These are phyloP conservation scores for Euzetes globulus DNA, from an alignment of 2,888 invertebrate species.

Conservation along the genomic window DNA sequence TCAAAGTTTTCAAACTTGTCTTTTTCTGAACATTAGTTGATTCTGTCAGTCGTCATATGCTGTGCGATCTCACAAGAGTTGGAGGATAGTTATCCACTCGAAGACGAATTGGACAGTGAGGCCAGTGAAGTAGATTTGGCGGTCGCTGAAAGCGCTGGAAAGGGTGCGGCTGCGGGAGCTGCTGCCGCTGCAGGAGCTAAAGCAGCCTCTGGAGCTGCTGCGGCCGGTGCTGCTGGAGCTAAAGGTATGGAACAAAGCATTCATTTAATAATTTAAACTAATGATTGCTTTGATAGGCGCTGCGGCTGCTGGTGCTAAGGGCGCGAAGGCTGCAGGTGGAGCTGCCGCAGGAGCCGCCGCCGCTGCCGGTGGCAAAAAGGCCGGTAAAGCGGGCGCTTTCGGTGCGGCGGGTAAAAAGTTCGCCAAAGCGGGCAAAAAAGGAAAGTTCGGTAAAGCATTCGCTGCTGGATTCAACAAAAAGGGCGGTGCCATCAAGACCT, in stretches of 20 bases:
- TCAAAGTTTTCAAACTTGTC: background rate
- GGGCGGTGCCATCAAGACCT: constrained; percentile 19
- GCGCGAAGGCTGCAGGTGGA: background rate
- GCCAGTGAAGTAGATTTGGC: constrained; percentile 10
- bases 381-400: constrained; percentile 7
- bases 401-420: constrained; percentile 18
- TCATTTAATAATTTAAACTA: background rate
- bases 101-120: constrained; percentile 19
- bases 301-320: constrained; percentile 1
- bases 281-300: background rate
- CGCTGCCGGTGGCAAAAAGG: constrained; percentile 30
- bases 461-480: constrained; percentile 17
- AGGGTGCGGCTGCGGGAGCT: background rate
- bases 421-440: constrained; percentile 1
- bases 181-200: constrained; percentile 27
- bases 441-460: constrained; percentile 18
- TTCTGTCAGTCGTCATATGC: background rate
- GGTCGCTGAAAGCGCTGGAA: constrained; percentile 11
- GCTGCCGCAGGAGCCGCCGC: constrained; percentile 17
- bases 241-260: background rate
- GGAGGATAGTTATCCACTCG: background rate
- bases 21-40: background rate
- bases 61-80: background rate
- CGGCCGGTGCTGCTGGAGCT: background rate
- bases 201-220: background rate